Conservation (phyloP, 2,113 vertebrate species). For the Apteryx owenii region DNA sequence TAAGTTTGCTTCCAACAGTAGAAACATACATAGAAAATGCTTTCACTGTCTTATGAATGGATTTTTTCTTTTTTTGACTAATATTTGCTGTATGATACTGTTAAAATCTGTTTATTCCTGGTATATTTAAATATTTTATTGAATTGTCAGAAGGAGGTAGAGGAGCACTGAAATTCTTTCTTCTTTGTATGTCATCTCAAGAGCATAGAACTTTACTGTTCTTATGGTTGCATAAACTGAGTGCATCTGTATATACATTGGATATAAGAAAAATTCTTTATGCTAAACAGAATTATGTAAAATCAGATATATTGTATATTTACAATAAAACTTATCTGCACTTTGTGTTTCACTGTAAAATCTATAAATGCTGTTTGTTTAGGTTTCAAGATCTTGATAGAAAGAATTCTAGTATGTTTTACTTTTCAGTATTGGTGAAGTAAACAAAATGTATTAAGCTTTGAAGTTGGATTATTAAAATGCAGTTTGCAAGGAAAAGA, state of each 20-base stretch:
- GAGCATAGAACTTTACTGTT: not conserved
- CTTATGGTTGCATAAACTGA: not conserved
- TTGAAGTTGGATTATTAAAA: constrained; percentile 63
- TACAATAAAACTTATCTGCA: not conserved
- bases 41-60: not conserved
- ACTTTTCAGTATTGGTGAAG: constrained; percentile 57
- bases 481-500: constrained; percentile 9
- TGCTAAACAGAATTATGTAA: not conserved
- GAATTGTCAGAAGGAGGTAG: not conserved
- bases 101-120: not conserved
- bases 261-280: not conserved
- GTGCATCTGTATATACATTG: not conserved
- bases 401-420: not conserved
- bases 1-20: not conserved
- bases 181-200: not conserved
- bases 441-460: constrained; percentile 33
- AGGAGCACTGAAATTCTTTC: not conserved
- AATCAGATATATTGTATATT: not conserved
- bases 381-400: not conserved
- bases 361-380: not conserved
- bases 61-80: not conserved
- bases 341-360: not conserved
- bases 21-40: not conserved
- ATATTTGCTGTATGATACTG: not conserved
- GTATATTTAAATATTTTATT: not conserved